Conservation (phyloP, 2,113 vertebrate species). For the Vidua macroura region DNA sequence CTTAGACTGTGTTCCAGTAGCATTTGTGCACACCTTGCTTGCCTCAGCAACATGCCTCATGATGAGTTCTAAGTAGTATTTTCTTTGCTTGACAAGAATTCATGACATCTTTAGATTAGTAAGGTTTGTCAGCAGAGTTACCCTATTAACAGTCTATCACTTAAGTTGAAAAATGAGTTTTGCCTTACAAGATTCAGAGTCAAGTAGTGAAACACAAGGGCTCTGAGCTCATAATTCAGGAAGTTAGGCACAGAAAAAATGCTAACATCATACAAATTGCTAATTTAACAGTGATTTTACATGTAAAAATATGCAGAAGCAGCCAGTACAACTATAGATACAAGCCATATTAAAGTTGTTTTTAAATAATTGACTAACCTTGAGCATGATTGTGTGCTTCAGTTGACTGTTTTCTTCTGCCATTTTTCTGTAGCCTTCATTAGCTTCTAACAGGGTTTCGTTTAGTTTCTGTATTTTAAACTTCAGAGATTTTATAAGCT, state of each 20-base stretch:
- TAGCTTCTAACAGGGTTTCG: conserved; percentile 67
- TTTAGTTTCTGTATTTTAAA: conserved; percentile 75
- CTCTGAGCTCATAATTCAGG: neutral
- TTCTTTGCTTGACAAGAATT: neutral
- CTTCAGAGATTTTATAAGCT: conserved; percentile 82
- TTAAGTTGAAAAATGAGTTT: neutral
- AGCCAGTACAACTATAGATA: neutral
- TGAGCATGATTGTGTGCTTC: conserved; percentile 48
- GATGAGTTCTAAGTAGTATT: neutral
- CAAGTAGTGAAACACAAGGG: neutral
- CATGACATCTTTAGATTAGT: neutral
- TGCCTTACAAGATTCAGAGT: neutral
- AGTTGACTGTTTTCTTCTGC: conserved; percentile 60
- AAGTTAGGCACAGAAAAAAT: neutral
- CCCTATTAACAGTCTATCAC: neutral
- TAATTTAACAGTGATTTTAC: neutral
- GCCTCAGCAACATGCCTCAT: neutral
- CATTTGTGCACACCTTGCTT: neutral
- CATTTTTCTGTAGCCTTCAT: conserved; percentile 59
- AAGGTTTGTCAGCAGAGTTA: neutral
- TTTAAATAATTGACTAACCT: conserved; percentile 41
- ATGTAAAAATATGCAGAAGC: neutral
- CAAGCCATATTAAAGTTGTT: neutral
- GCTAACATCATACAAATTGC: neutral
- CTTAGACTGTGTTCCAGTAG: neutral